Base-by-base conservation (phyloP, 2,113 vertebrate species). In the Rhinoderma darwinii region DNA sequence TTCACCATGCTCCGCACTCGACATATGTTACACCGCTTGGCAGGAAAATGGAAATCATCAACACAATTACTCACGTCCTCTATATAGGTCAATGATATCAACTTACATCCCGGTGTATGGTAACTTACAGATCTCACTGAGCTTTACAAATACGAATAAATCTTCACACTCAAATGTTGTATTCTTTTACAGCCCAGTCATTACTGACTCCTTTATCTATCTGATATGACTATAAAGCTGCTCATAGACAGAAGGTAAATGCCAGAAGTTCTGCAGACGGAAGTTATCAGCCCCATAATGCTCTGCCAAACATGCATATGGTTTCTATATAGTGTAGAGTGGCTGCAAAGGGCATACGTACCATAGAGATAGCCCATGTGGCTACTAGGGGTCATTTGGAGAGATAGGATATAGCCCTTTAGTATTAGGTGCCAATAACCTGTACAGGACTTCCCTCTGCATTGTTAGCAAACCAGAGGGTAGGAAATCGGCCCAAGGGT, bases 11-110 rank as follows among this genome's bases (percentile, higher is more conserved):
- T 37, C 63, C 32, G 32, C 32, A 17, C 63, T 7, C 20, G 63
- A 68, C 63, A 68, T 68, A 68, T 68, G 30, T 35, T 68, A 32
- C 63, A 35, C 63, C 63, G 63, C 20, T 66, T 68, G 63, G 63
- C 63, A 66, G 61, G 63, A 68, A 37, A 68, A 68, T 35, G 63
- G 63, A 68, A 68, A 68, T 68, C 63, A 68, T 68, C 30, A 68
- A 68, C 63, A 68, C 30, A 68, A 68, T 68, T 68, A 66, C 32
- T 68, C 63, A 68, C 27, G 63, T 68, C 63, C 63, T 68, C 30
- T 68, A 68, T 68, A 68, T 68, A 68, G 63, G 63, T 68, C 63
- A 37, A 68, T 37, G 32, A 68, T 68, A 30, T 68, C 63, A 68
- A 37, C 63, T 66, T 66, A 30, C 61, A 66, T 30, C 61, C 61